Percentiles rank a stretch among this genome's conserved stretches.
These are phyloP conservation scores for Ameiurus melas DNA, from an alignment of 2,113 vertebrate species.

Conservation along the genomic window DNA sequence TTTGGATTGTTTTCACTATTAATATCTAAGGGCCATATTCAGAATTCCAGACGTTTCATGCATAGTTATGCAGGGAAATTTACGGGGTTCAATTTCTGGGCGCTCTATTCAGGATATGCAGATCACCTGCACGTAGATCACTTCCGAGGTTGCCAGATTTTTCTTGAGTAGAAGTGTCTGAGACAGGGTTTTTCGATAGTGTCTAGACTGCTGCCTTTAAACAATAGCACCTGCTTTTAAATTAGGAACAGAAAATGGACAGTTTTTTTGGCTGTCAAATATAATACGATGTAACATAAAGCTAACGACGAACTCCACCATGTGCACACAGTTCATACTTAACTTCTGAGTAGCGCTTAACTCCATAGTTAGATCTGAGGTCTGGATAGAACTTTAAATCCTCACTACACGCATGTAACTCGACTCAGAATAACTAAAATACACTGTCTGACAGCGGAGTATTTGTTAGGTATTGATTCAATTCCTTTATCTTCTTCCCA, in stretches of 20 bases:
- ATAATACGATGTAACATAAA: background rate
- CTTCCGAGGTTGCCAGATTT: background rate
- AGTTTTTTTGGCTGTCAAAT: background rate
- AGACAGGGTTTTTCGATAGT: background rate
- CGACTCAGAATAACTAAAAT: background rate
- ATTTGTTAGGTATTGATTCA: background rate
- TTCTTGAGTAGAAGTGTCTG: background rate
- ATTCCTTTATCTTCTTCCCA: background rate
- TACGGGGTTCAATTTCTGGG: background rate
- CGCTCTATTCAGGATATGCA: background rate
- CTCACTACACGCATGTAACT: background rate
- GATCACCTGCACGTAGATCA: background rate
- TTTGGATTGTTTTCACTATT: background rate
- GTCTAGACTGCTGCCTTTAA: background rate
- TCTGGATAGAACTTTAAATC: background rate
- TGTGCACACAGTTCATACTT: background rate
- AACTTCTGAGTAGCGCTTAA: background rate
- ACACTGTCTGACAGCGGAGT: background rate
- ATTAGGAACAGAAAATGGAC: background rate
- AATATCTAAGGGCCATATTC: background rate
- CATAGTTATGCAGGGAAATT: background rate
- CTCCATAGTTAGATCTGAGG: background rate
- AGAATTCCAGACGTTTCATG: background rate
- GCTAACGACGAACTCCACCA: background rate
- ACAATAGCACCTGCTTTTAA: background rate